Base-by-base conservation (phyloP, 2,888 invertebrate species). In the Mayetiola destructor region DNA sequence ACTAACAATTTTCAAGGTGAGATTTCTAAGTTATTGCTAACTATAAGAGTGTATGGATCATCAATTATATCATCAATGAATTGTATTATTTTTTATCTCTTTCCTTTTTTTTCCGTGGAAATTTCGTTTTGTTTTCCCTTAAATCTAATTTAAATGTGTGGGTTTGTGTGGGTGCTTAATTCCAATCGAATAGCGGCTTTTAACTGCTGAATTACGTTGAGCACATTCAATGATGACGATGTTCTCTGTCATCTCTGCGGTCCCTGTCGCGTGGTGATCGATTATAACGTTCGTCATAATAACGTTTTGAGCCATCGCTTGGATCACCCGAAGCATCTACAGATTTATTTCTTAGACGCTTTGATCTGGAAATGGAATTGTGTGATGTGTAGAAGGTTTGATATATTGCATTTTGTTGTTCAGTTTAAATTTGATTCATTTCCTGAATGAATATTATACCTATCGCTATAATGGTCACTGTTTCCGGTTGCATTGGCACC, bases 271-370 rank as follows among this genome's bases (percentile, higher is more conserved):
- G 77, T 69, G 74, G 84, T 70, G 78, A 81, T 61, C 78, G 77
- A 56, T 85, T 80, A 75, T 91, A 90, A 60, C 90, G 80, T 73
- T 91, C 90, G 64, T 91, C 90, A 73, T 91, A 90, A 76, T 91
- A 91, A 59, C 76, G 71, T 64, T 73, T 73, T 29, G 69, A 69
- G 36, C 62, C 61, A 60, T 72, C 73, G 40, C 67, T 69, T 42
- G 68, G 66, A 58, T 71, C 72, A 48, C 75, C 76, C 18, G 75
- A 72, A 23, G 71, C 67, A 64, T 73, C 73, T 1, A 77, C 68
- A 30, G 83, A 80, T 59, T 77, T 74, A 14, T 73, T 80, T 76
- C 64, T 77, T 66, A 64, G 76, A 67, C 67, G 67, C 68, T 80
- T 63, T 65, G 75, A 67, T 64, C 75, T 69, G 74, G 74, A 66